A percentile compares a stretch with the other conserved stretches of the same genome.
Conservation (phyloP, 2,113 vertebrate genomes). For the Calypte anna region DNA sequence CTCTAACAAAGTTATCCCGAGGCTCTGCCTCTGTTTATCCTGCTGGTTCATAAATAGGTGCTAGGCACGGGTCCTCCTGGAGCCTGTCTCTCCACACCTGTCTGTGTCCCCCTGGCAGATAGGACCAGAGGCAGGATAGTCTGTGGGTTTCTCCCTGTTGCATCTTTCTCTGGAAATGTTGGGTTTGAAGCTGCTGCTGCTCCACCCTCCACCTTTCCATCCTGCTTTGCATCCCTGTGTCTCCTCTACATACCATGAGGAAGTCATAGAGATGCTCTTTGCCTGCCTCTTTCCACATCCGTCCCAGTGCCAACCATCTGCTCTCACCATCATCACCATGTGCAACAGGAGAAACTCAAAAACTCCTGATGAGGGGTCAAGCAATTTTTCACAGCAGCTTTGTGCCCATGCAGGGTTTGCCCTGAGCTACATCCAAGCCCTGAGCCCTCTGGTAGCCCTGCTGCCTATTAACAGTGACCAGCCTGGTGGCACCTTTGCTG, state of each 20-base stretch:
- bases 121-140: no score
- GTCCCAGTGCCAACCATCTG: rapidly evolving
- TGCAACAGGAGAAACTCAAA: background rate
- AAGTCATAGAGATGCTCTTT: background rate
- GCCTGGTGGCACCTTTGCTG: background rate
- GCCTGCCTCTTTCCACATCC: background rate
- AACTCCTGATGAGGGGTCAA: rapidly evolving
- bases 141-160: background rate
- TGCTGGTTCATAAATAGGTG: background rate
- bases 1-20: background rate
- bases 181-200: background rate
- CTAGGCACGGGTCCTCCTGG: background rate
- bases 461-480: background rate
- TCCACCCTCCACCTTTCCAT: background rate
- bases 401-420: background rate
- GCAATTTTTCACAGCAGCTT: background rate
- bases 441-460: background rate
- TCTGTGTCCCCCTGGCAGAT: background rate
- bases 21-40: background rate
- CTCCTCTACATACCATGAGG: background rate
- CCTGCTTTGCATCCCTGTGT: background rate
- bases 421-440: background rate
- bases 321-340: background rate
- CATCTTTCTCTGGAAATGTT: background rate
- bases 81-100: rapidly evolving